Evolutionary conservation across 2,888 invertebrate genomes (phyloP), one percentile per base, ranked within the genome.

Genomic region (Phanerotoma sp.): DNA sequence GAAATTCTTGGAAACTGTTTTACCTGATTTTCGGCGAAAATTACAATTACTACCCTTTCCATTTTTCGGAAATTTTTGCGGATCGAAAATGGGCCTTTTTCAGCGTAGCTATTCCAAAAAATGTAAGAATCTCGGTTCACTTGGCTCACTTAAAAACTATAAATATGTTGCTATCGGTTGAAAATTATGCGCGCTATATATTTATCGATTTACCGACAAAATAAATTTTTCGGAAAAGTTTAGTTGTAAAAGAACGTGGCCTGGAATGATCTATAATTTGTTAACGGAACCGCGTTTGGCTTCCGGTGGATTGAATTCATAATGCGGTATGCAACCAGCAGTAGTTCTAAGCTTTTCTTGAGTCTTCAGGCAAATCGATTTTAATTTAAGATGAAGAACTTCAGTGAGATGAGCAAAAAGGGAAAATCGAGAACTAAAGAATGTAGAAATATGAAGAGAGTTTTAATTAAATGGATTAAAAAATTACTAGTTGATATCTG

Each of bases 311-410:
- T 40, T 52, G 46, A 52, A 52, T 52, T 47, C 40, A 52, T 52
- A 52, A 52, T 52, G 52, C 6, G 32, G 32, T 40, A 46, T 52
- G 41, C 46, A 41, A 21, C 40, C 40, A 32, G 13, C 37, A 35
- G n/a, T n/a, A n/a, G 20, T 35, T 37, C 35, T 16, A 25, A 16
- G 13, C 37, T 37, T 25, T 15, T n/a, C 37, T 45, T 28, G 25
- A 51, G 25, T 37, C 40, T 44, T 41, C 22, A 35, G 37, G 35
- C 13, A 44, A 44, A 51, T 51, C 35, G 33, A 51, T 35, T 44
- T 51, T 46, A 52, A 46, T 52, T 52, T 52, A 46, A 52, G 53
- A 53, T 41, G 53, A 47, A 53, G 46, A 41, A 41, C 40, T 40
- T 35, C n/a, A 41, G 13, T 18, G 13, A 40, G 25, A 33, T 18